These are phyloP conservation scores for Cerceris rybyensis DNA, from an alignment of 2,888 invertebrate genomes.

Conservation along the genomic window DNA sequence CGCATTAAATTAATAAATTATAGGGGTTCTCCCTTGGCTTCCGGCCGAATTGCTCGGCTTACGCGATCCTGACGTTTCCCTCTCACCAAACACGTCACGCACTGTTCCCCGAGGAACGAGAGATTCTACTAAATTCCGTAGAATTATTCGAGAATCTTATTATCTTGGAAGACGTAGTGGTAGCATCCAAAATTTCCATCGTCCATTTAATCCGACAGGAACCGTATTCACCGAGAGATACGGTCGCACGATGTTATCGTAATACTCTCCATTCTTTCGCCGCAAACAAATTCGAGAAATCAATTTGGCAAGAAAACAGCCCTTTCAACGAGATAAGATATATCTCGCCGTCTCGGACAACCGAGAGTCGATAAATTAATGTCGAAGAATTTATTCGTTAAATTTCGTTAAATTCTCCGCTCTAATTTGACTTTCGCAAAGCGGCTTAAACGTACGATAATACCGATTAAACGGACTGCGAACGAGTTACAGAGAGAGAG, in stretches of 20 bases:
- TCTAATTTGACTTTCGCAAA: not conserved
- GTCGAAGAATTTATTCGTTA: too few relatives aligned
- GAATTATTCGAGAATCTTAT: slow-evolving; percentile 50
- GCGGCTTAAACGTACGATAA: not conserved
- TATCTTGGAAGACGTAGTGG: slow-evolving; percentile 24
- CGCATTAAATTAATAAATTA: slow-evolving; percentile 80
- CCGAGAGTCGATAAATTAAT: too few relatives aligned
- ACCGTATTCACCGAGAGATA: slow-evolving; percentile 47
- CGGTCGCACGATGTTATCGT: slow-evolving; percentile 23
- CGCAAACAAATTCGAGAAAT: slow-evolving; percentile 21
- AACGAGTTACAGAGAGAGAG: not conserved
- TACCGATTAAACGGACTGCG: not conserved
- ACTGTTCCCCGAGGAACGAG: slow-evolving; percentile 31
- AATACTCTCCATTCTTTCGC: slow-evolving; percentile 15
- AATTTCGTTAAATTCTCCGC: too few relatives aligned
- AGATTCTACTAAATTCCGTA: slow-evolving; percentile 29
- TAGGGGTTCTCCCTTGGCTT: slow-evolving; percentile 74
- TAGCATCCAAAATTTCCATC: slow-evolving; percentile 42
- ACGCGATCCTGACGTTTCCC: slow-evolving; percentile 70
- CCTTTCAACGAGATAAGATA: slow-evolving; percentile 4
- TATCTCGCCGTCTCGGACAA: not conserved
- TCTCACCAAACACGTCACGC: slow-evolving; percentile 59
- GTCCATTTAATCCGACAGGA: slow-evolving; percentile 38
- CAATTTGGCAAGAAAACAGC: slow-evolving; percentile 4
- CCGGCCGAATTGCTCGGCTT: slow-evolving; percentile 76